These are phyloP conservation scores for Porites evermanni DNA, from an alignment of 92 coral and sea anemone genomes.

Conservation along the genomic window DNA sequence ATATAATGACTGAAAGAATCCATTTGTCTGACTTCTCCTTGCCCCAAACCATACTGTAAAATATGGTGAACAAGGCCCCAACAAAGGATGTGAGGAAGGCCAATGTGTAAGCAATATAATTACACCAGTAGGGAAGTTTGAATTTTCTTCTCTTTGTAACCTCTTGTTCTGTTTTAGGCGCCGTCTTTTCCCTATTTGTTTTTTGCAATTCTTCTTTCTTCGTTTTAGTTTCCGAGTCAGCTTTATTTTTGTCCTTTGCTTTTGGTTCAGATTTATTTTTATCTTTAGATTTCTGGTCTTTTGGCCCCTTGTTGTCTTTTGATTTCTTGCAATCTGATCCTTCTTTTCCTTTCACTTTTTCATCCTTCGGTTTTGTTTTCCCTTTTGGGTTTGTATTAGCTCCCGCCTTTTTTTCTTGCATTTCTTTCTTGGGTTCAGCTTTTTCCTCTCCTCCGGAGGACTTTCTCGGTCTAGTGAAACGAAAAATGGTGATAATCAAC, in stretches of 20 bases:
- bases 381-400: not conserved
- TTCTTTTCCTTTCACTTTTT: not conserved
- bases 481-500: slow-evolving; percentile 55
- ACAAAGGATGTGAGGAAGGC: slow-evolving; percentile 40
- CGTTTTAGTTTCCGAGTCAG: not conserved
- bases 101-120: slow-evolving; percentile 48
- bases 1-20: slow-evolving; percentile 71
- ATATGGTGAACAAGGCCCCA: slow-evolving; percentile 44
- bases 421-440: not conserved
- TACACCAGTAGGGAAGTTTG: slow-evolving; percentile 47
- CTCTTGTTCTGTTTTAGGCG: not conserved
- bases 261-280: not conserved
- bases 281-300: not conserved
- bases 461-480: slow-evolving; percentile 60
- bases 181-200: not conserved
- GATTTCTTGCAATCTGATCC: not conserved
- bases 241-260: not conserved
- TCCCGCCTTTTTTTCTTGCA: not conserved
- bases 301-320: not conserved
- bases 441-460: too few relatives aligned
- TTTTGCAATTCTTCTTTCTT: not conserved
- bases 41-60: slow-evolving; percentile 89
- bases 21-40: slow-evolving; percentile 80
- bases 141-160: slow-evolving; percentile 22
- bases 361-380: not conserved